These are phyloP conservation scores for Apaloderma vittatum DNA, from an alignment of 2,113 vertebrate species.

Conservation along the genomic window DNA sequence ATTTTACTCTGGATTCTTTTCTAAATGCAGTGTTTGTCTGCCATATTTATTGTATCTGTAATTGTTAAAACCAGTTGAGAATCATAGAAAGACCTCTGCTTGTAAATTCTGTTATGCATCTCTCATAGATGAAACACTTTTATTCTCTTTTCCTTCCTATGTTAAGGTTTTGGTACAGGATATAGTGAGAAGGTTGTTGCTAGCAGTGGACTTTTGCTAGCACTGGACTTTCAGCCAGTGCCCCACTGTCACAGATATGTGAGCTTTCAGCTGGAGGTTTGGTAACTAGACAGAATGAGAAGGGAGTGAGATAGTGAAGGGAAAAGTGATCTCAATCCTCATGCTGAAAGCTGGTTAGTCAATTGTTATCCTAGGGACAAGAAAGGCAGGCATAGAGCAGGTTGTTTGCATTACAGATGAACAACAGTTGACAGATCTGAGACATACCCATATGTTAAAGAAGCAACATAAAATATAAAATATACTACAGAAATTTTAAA, in stretches of 20 bases:
- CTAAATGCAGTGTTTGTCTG: not conserved
- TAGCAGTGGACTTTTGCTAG: too few relatives aligned
- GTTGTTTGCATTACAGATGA: not conserved
- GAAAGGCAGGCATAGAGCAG: not conserved
- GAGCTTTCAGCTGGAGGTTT: not conserved
- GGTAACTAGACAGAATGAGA: not conserved
- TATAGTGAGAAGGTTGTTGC: not conserved
- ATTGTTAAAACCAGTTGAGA: not conserved
- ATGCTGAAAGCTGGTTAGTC: not conserved
- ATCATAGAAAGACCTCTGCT: not conserved
- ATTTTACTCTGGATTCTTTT: not conserved
- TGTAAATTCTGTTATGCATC: not conserved
- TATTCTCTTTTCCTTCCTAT: not conserved
- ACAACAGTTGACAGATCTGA: not conserved
- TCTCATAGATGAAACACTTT: not conserved
- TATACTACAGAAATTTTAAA: not conserved
- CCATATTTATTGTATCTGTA: not conserved
- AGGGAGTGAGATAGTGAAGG: not conserved
- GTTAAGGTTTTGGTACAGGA: not conserved
- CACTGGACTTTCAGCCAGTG: not conserved
- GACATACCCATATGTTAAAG: not conserved
- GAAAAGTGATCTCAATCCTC: not conserved
- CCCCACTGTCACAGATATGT: accelerated
- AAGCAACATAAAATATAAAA: not conserved
- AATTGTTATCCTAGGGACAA: not conserved